Percentiles rank a stretch among this genome's conserved stretches.
Conservation (phyloP, 53 echinoderm and acorn worm genomes). For the Antedon mediterranea region DNA sequence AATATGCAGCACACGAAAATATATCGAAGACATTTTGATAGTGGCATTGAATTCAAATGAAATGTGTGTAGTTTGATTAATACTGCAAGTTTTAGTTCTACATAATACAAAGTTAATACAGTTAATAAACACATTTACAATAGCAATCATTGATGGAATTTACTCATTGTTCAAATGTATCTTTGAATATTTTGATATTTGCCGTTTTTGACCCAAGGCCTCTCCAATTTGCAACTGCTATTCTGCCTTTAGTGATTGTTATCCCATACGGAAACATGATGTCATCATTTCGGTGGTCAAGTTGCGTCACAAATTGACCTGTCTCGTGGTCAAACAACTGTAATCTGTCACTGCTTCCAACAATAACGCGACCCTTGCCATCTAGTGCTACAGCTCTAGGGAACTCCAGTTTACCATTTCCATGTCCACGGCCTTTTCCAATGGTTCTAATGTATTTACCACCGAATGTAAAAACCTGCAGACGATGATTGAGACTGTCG, state of each 20-base stretch:
- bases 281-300: background rate
- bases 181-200: background rate
- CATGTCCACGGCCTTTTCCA: background rate
- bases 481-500: background rate
- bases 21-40: no score
- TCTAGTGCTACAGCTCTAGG: constrained; percentile 35
- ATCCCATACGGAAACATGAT: background rate
- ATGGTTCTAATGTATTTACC: background rate
- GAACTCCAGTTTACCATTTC: background rate
- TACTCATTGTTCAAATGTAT: background rate
- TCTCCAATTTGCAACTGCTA: background rate
- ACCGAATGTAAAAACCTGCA: background rate
- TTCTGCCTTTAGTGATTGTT: background rate
- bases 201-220: background rate
- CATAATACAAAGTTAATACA: no score
- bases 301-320: background rate
- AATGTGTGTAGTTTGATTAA: no score
- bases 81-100: no score
- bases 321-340: background rate
- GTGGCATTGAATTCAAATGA: no score
- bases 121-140: no score
- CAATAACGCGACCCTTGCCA: constrained; percentile 28
- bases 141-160: no score
- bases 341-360: constrained; percentile 12
- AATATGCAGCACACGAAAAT: no score